Conservation (phyloP, 2,113 vertebrate species). For the Chitala chitala region DNA sequence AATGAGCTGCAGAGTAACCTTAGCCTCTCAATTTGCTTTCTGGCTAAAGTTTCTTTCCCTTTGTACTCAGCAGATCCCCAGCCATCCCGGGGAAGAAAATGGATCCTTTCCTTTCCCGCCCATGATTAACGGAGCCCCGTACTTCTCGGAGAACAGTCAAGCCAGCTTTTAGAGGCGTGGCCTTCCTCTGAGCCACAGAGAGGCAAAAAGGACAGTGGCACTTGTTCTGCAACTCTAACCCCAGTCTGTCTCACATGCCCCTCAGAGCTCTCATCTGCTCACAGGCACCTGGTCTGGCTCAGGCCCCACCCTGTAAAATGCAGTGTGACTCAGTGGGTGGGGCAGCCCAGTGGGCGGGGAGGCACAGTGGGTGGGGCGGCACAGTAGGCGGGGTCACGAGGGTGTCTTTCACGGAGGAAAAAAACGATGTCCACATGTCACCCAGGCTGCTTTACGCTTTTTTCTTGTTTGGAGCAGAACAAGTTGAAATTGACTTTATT, state of each 20-base stretch:
- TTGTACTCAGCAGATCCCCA: conserved; percentile 45
- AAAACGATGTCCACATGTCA: not conserved
- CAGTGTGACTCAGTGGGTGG: not conserved
- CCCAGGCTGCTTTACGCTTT: not conserved
- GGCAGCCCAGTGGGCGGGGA: not conserved
- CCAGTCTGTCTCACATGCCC: not conserved
- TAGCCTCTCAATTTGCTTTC: not conserved
- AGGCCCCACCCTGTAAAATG: not conserved
- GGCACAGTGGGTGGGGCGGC: not conserved
- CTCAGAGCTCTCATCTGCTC: not conserved
- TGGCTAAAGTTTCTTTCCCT: not conserved
- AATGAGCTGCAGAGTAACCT: not conserved
- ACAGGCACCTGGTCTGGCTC: not conserved
- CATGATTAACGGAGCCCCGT: conserved; percentile 40
- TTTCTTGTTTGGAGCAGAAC: conserved; percentile 1
- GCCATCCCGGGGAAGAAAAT: conserved; percentile 39
- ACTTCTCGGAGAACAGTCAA: conserved; percentile 53
- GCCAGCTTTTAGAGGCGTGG: conserved; percentile 22
- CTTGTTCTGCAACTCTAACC: not conserved
- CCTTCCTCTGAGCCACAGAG: not conserved
- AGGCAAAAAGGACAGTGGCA: conserved; percentile 6
- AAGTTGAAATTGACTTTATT: not conserved
- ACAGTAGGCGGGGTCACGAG: no score
- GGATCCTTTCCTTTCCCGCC: conserved; percentile 35
- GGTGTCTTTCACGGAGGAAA: not conserved